Evolutionary conservation across 2,797 vertebrate species (phyloP).

Genomic region (Knipowitschia caucasica): DNA sequence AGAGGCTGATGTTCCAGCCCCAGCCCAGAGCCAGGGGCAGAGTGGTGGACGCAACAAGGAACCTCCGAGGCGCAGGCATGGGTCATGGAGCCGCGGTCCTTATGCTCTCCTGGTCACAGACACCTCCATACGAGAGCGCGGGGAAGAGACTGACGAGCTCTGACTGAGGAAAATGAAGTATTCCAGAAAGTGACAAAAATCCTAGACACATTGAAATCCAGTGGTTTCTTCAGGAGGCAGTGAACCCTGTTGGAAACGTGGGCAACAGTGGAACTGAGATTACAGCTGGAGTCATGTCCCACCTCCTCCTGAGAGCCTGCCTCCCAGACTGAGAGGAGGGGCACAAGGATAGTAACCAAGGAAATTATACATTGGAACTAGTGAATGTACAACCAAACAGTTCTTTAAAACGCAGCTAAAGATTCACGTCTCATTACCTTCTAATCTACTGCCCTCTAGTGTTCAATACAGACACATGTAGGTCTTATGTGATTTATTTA

Average conservation of each 20-base stretch:
- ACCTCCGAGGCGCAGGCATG: conserved; percentile 77
- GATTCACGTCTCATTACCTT: not conserved
- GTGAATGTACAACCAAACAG: too few relatives aligned
- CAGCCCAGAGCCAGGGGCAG: conserved; percentile 79
- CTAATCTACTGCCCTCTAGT: conserved; percentile 60
- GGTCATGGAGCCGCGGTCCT: conserved; percentile 21
- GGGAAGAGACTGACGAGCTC: conserved; percentile 27
- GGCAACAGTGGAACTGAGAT: too few relatives aligned
- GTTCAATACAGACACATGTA: conserved; percentile 16
- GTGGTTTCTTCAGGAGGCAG: too few relatives aligned
- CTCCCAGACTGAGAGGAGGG: too few relatives aligned
- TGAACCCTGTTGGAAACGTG: conserved; percentile 21
- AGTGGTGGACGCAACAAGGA: conserved; percentile 76
- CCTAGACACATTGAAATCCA: too few relatives aligned
- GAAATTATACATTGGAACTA: too few relatives aligned
- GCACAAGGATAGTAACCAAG: too few relatives aligned
- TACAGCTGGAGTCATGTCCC: too few relatives aligned
- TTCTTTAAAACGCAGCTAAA: too few relatives aligned
- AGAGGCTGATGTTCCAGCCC: conserved; percentile 86
- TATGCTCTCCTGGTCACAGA: not conserved
- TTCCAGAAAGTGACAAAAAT: conserved; percentile 24
- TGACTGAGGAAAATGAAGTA: conserved; percentile 17
- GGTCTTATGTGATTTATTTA: conserved; percentile 65
- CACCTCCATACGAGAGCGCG: conserved; percentile 23
- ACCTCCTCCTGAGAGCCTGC: too few relatives aligned